Conservation (phyloP, 2,113 vertebrate species). For the Arvicanthis niloticus region DNA sequence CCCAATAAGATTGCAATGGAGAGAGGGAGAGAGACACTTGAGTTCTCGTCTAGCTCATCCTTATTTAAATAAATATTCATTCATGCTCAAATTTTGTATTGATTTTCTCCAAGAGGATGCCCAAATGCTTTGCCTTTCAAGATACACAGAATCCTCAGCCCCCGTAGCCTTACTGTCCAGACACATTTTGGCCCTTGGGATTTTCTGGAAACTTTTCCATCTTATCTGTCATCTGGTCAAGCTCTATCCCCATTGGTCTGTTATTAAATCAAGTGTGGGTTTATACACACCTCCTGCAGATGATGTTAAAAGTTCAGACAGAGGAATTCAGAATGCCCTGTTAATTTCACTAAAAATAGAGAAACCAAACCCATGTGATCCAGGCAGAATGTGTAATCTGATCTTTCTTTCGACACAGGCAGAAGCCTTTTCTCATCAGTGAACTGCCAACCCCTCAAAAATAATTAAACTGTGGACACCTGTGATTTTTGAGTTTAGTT, state of each 20-base stretch:
- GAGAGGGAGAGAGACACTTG: neutral
- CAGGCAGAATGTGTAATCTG: neutral
- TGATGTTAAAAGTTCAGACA: neutral
- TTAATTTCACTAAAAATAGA: neutral
- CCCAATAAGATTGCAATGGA: conserved; percentile 1
- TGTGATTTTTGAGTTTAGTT: neutral
- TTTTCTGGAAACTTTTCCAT: conserved; percentile 20
- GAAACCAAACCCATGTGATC: neutral
- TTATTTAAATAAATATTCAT: neutral
- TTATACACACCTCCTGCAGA: neutral
- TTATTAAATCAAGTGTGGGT: neutral
- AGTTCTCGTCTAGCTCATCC: neutral
- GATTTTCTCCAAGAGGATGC: neutral
- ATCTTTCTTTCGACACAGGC: neutral
- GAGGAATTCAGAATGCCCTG: neutral
- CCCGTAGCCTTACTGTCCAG: neutral
- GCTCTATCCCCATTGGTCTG: neutral
- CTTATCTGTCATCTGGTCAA: neutral
- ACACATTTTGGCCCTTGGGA: neutral
- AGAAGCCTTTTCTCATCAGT: neutral
- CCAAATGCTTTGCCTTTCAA: neutral
- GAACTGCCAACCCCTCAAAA: neutral
- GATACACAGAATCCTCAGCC: neutral
- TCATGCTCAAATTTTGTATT: neutral
- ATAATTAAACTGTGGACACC: neutral